Percentiles rank a stretch among this genome's conserved stretches.
Evolutionary conservation across 1,140 invertebrate genomes (phyloP).

Genomic region (Drosophila saltans): DNA sequence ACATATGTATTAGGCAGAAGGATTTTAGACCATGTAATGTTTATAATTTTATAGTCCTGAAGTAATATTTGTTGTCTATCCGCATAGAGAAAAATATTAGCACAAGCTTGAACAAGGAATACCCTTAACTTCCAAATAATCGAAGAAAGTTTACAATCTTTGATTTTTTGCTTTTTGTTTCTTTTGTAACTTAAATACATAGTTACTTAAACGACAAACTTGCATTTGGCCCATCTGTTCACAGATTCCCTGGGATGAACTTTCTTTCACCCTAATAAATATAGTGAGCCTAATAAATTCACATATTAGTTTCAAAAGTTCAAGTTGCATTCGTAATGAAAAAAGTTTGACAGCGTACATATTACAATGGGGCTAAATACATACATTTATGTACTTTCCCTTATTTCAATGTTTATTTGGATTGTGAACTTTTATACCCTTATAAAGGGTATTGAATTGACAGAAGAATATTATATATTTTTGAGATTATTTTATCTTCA

Average conservation of each 20-base stretch:
- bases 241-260: background rate
- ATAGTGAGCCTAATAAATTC: slow-evolving; percentile 12
- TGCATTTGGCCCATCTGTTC: background rate
- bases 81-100: no score
- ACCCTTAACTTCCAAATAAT: no score
- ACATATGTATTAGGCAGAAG: no score
- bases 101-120: no score
- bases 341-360: slow-evolving; percentile 18
- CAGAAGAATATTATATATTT: no score
- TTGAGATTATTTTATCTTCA: no score
- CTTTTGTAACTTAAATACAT: background rate
- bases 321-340: slow-evolving; percentile 11
- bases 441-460: background rate
- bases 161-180: background rate
- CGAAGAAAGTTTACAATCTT: background rate
- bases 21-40: no score
- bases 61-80: no score
- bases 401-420: background rate
- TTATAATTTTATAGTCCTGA: no score
- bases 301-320: slow-evolving; percentile 17
- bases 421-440: slow-evolving; percentile 4
- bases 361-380: background rate
- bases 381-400: slow-evolving; percentile 2
- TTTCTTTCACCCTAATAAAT: background rate
- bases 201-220: background rate